phyloP scores from a whole-genome alignment of 2,113 vertebrate genomes.

The Crotophaga sulcirostris region DNA sequence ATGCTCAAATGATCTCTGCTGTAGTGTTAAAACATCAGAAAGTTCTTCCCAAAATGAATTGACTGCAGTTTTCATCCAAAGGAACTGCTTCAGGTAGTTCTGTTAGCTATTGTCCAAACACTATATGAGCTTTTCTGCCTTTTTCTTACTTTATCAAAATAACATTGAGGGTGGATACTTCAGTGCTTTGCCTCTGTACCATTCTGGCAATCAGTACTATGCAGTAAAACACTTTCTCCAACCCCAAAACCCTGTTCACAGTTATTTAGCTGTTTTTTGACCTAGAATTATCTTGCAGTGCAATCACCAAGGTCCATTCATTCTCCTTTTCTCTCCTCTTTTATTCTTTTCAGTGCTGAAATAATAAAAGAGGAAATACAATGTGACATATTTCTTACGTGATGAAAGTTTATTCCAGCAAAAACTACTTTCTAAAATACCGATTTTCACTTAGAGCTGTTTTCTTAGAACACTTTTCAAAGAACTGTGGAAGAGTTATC shows the following conservation, averaged over 20 bases:
- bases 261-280: neutral
- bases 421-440: neutral
- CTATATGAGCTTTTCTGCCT: neutral
- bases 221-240: neutral
- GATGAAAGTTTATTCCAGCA: neutral
- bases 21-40: neutral
- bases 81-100: neutral
- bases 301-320: neutral
- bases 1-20: neutral
- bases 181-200: neutral
- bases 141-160: conserved; percentile 1
- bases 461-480: neutral
- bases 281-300: neutral
- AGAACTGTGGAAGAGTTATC: neutral
- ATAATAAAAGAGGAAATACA: neutral
- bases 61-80: neutral
- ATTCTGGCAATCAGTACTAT: neutral
- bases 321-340: neutral
- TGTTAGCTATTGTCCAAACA: neutral
- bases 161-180: neutral
- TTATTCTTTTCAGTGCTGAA: neutral
- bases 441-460: neutral
- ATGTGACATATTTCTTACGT: neutral
- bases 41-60: neutral
- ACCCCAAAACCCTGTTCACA: neutral